Conservation (phyloP, 2,113 vertebrate species). For the Sturnira hondurensis region DNA sequence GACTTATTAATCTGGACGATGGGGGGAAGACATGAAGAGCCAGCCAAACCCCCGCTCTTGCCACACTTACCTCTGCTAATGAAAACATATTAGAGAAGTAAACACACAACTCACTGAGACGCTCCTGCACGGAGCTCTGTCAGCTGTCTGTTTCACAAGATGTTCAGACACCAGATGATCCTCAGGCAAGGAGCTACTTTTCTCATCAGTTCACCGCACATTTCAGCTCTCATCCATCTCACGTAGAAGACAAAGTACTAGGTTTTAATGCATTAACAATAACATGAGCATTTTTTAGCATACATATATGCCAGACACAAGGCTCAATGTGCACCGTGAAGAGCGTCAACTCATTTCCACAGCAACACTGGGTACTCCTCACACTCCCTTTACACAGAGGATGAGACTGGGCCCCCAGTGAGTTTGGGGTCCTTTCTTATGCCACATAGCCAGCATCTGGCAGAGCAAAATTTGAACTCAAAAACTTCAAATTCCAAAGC, state of each 20-base stretch:
- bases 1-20: conserved; percentile 76
- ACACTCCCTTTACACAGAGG: not conserved
- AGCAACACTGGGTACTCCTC: not conserved
- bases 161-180: conserved; percentile 32
- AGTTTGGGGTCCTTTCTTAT: not conserved
- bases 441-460: not conserved
- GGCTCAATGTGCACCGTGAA: not conserved
- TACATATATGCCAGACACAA: not conserved
- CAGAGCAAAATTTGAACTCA: not conserved
- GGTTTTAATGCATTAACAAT: conserved; percentile 24
- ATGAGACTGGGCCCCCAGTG: not conserved
- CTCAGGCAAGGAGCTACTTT: not conserved
- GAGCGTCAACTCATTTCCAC: not conserved
- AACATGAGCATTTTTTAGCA: not conserved
- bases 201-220: not conserved
- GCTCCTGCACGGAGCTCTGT: conserved; percentile 45
- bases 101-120: conserved; percentile 65
- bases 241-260: not conserved
- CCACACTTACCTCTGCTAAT: conserved; percentile 75
- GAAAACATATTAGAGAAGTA: conserved; percentile 79
- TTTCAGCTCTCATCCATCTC: conserved; percentile 22
- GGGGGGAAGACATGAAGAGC: conserved; percentile 72
- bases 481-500: not conserved
- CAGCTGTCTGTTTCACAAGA: conserved; percentile 74
- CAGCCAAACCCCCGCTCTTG: conserved; percentile 66